These are phyloP conservation scores for Upupa epops DNA, from an alignment of 2,113 vertebrate species.

Conservation along the genomic window DNA sequence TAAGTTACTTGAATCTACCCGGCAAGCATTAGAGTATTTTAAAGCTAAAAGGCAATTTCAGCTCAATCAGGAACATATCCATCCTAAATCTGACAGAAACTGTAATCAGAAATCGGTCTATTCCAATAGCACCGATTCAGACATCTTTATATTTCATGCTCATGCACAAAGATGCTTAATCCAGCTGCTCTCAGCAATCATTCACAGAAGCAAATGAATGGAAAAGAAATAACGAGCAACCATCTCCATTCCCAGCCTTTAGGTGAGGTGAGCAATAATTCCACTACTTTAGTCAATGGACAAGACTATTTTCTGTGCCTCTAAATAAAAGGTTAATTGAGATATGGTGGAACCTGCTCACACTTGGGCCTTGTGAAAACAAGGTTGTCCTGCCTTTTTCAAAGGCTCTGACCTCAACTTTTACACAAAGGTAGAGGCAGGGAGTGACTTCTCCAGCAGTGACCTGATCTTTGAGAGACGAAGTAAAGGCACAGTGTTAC, in stretches of 20 bases:
- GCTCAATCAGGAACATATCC: background rate
- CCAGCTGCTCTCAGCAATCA: constrained; percentile 42
- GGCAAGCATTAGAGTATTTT: background rate
- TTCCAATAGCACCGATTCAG: background rate
- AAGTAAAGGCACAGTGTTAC: fast-evolving
- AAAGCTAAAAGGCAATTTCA: constrained; percentile 16
- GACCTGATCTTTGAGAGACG: background rate
- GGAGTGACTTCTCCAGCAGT: background rate
- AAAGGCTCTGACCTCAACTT: background rate
- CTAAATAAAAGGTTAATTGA: constrained; percentile 22
- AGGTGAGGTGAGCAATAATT: background rate
- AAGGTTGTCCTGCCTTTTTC: background rate
- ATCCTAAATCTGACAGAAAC: constrained; percentile 11
- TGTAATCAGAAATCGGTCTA: background rate
- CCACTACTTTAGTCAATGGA: background rate
- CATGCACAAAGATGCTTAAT: constrained; percentile 11
- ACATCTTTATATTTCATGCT: background rate
- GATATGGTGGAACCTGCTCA: background rate
- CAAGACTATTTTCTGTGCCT: background rate
- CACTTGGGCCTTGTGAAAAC: background rate
- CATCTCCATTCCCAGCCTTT: background rate
- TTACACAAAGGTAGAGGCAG: background rate
- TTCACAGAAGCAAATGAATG: constrained; percentile 49
- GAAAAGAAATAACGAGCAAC: constrained; percentile 26
- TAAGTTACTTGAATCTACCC: background rate